Conservation (phyloP, 1,140 invertebrate species). For the Thalassaphorura encarpata region DNA sequence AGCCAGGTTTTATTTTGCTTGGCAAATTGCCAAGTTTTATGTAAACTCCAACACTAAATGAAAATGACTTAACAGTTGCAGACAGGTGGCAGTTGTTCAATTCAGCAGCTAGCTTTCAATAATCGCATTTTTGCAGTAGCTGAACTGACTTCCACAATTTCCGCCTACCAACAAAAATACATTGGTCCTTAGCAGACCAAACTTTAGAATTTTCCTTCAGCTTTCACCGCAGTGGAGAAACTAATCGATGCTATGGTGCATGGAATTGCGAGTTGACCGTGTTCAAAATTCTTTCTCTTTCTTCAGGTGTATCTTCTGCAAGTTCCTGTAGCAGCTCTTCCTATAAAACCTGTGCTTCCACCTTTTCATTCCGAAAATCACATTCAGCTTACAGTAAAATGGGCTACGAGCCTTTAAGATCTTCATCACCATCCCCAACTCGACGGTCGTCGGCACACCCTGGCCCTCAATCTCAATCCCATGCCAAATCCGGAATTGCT, state of each 20-base stretch:
- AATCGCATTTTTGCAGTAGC: neutral
- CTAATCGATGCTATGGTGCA: no score
- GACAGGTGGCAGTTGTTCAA: no score
- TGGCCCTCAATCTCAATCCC: neutral
- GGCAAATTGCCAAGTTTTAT: no score
- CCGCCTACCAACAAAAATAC: neutral
- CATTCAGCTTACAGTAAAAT: constrained; percentile 41
- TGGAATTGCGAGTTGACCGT: neutral
- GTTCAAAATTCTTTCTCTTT: neutral
- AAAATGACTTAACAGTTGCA: no score
- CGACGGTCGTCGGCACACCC: constrained; percentile 9
- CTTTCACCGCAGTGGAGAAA: no score
- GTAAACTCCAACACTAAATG: no score
- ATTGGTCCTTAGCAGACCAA: no score
- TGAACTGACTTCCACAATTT: neutral
- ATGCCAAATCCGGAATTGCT: neutral
- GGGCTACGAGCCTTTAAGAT: constrained; percentile 39
- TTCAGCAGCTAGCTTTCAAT: no score
- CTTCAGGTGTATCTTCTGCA: constrained; percentile 21
- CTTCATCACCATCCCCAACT: constrained; percentile 24
- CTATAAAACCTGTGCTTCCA: constrained; percentile 49
- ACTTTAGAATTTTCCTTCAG: no score
- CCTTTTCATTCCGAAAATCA: constrained; percentile 51
- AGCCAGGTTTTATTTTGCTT: no score
- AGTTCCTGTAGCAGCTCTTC: constrained; percentile 10